Evolutionary conservation across 2,888 invertebrate genomes (phyloP).

Genomic region (Platycheirus albimanus): DNA sequence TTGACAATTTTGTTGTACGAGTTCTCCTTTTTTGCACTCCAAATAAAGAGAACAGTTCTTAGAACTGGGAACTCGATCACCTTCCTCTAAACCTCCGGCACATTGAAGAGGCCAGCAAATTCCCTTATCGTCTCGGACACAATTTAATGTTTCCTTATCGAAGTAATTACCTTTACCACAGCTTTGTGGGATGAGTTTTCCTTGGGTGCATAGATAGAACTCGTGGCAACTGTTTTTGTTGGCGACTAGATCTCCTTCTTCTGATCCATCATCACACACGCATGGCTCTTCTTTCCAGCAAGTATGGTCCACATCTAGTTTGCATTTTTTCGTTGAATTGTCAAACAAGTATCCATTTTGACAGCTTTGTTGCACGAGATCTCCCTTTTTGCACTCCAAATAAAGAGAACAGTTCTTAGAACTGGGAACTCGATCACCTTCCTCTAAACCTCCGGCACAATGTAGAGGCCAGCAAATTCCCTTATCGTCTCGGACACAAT

Average conservation of each 20-base stretch:
- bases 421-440: constrained; percentile 28
- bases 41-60: constrained; percentile 28
- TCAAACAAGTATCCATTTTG: constrained; percentile 40
- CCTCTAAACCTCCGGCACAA: not conserved
- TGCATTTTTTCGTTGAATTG: too few relatives aligned
- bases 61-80: constrained; percentile 4
- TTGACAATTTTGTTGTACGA: constrained; percentile 25
- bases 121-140: constrained; percentile 27
- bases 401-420: constrained; percentile 13
- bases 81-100: constrained; percentile 14
- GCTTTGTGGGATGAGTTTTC: constrained; percentile 68
- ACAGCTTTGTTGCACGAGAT: constrained; percentile 25
- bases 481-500: constrained; percentile 28
- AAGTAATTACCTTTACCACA: constrained; percentile 75
- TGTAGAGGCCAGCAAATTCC: constrained; percentile 49
- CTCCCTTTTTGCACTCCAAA: constrained; percentile 38
- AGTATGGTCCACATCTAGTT: too few relatives aligned
- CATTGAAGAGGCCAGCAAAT: constrained; percentile 31
- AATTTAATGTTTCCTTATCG: constrained; percentile 37
- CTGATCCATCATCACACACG: not conserved
- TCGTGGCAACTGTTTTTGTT: constrained; percentile 66
- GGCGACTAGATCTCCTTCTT: constrained; percentile 36
- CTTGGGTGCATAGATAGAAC: constrained; percentile 75
- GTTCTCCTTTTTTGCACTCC: constrained; percentile 36
- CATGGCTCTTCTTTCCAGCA: too few relatives aligned